These are phyloP conservation scores for Furcifer pardalis DNA, from an alignment of 2,797 vertebrate genomes.

Conservation along the genomic window DNA sequence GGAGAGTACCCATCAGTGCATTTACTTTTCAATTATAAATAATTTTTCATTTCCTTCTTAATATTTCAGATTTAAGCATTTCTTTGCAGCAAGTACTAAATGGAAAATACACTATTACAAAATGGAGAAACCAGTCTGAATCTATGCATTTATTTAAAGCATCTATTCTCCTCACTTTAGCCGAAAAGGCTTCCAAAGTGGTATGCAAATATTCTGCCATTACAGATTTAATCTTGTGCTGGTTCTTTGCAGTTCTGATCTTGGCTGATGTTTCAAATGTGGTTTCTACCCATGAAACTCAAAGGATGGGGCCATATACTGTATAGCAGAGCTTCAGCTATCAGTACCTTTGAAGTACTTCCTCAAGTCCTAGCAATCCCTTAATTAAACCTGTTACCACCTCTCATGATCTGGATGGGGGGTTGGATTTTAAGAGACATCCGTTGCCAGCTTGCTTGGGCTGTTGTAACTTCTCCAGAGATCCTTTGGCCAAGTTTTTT, in stretches of 20 bases:
- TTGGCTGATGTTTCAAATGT: not conserved
- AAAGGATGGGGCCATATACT: not conserved
- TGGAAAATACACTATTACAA: not conserved
- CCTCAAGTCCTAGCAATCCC: no score
- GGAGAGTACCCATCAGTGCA: not conserved
- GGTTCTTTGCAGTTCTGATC: no score
- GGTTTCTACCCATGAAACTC: not conserved
- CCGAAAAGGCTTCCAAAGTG: no score
- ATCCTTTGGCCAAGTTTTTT: no score
- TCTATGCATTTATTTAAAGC: not conserved
- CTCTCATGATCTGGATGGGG: no score
- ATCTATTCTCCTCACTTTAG: not conserved
- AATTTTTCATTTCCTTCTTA: no score
- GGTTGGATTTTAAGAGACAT: no score
- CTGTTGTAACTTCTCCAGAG: no score
- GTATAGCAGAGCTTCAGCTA: not conserved
- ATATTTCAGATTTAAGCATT: not conserved
- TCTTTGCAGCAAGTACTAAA: not conserved
- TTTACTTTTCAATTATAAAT: not conserved
- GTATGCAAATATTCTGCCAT: no score
- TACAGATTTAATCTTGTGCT: not conserved
- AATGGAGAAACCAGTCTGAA: not conserved
- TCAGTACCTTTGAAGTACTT: not conserved
- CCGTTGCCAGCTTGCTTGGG: no score
- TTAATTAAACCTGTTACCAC: no score